Evolutionary conservation across 2,113 vertebrate genomes (phyloP).

Genomic region (Seriola rivoliana): DNA sequence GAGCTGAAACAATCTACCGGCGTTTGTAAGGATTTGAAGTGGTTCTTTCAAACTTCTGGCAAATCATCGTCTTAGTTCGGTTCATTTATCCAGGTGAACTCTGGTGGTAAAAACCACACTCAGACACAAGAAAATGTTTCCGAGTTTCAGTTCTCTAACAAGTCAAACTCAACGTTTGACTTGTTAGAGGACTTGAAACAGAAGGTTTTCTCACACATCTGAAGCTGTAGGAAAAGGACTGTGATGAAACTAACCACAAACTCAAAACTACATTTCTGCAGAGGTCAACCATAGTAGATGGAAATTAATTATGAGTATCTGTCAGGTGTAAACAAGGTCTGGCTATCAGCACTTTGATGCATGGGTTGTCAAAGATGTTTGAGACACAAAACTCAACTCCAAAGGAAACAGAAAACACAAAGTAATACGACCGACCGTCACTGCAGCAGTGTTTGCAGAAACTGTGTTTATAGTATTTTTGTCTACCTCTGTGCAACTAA

Average conservation of each 20-base stretch:
- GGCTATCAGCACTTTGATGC: not conserved
- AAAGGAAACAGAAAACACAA: no score
- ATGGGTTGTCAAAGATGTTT: not conserved
- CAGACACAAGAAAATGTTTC: not conserved
- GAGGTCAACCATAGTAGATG: no score
- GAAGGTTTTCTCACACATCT: no score
- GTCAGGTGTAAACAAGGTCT: not conserved
- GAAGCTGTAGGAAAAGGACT: not conserved
- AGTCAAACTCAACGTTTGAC: no score
- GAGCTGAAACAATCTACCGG: not conserved
- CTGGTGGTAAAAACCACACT: not conserved
- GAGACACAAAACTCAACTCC: not conserved
- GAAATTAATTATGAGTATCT: not conserved
- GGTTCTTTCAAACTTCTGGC: not conserved
- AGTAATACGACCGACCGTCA: no score
- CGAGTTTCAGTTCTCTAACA: not conserved
- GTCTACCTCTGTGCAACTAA: no score
- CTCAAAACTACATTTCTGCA: not conserved
- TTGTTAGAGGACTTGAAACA: no score
- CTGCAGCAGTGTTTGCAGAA: no score
- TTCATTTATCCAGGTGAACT: conserved; percentile 22
- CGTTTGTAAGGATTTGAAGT: not conserved
- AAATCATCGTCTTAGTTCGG: not conserved
- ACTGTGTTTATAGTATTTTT: no score
- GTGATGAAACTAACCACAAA: not conserved